Base-by-base conservation (phyloP, 1,140 invertebrate genomes). In the Zelostemma sp. region DNA sequence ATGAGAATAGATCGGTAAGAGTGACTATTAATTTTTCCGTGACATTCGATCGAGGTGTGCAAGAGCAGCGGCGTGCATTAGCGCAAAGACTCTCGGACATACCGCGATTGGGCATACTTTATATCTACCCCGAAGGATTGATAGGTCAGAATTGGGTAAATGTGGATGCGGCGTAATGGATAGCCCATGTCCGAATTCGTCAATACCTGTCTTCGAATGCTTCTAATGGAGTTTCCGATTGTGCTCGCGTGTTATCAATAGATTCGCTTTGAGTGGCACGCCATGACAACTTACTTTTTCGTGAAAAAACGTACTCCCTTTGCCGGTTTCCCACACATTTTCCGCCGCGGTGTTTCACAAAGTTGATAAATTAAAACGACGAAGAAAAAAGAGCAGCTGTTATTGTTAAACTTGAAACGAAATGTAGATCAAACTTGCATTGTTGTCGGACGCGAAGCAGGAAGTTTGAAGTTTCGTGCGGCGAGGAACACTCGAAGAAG, bases 161-260 rank as follows among this genome's bases (percentile, higher is more conserved):
- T 28, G 25, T 28, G n/a, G 51, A 73, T 73, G 73, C 68, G 55
- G 45, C 71, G 70, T 80, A 79, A 80, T 80, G 78, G 78, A 80
- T 80, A 79, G 78, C 77, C 72, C 74, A 57, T 80, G 77, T 80
- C 78, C 76, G 66, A 74, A 35, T 35, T n/a, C 11, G 6, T 35
- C 33, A n/a, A 75, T 76, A 75, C 64, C 33, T 55, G 12, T 40
- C 56, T 66, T 16, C 63, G 63, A 72, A 70, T 75, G 67, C 72
- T 70, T 77, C 77, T 80, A 78, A 80, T 80, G 78, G 75, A 80
- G 72, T 76, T 62, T 54, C 47, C 77, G 72, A 79, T 80, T 76
- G 74, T 79, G 62, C 55, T 67, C 61, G 67, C n/a, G n/a, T n/a
- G n/a, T 72, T 78, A 76, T 77, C 75, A 75, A 77, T 75, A 64